These are phyloP conservation scores for Trissolcus basalis DNA, from an alignment of 1,140 invertebrate species.

Conservation along the genomic window DNA sequence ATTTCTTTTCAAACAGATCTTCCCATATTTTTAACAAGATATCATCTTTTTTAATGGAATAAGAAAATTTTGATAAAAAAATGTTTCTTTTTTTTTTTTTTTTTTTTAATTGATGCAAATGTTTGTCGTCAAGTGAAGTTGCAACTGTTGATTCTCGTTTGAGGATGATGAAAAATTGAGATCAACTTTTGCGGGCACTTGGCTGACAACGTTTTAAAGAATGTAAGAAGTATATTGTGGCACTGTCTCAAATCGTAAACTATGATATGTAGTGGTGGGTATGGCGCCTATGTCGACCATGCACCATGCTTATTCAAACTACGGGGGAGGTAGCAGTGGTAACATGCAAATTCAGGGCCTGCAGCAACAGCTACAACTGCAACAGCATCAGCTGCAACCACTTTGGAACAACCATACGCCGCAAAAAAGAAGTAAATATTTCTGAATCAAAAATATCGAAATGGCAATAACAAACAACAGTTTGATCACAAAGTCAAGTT, in stretches of 20 bases:
- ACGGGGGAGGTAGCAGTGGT: conserved; percentile 78
- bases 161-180: too few relatives aligned
- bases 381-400: conserved; percentile 77
- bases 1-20: too few relatives aligned
- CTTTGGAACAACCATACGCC: conserved; percentile 78
- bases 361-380: conserved; percentile 73
- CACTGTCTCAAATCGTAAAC: conserved; percentile 72
- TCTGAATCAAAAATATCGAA: conserved; percentile 62
- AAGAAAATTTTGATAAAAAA: too few relatives aligned
- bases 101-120: conserved; percentile 7
- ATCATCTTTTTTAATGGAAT: too few relatives aligned
- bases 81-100: too few relatives aligned
- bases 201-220: conserved; percentile 48
- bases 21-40: too few relatives aligned
- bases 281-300: conserved; percentile 77
- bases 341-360: conserved; percentile 78
- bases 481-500: neutral
- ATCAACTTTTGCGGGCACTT: conserved; percentile 59
- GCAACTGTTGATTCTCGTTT: too few relatives aligned
- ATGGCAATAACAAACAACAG: conserved; percentile 37
- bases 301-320: conserved; percentile 80
- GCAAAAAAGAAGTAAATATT: conserved; percentile 78
- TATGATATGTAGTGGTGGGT: conserved; percentile 75
- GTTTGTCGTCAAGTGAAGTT: conserved; percentile 24
- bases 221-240: conserved; percentile 32